Evolutionary conservation across 2,888 invertebrate genomes (phyloP).

Genomic region (Drosophila mayaguana): DNA sequence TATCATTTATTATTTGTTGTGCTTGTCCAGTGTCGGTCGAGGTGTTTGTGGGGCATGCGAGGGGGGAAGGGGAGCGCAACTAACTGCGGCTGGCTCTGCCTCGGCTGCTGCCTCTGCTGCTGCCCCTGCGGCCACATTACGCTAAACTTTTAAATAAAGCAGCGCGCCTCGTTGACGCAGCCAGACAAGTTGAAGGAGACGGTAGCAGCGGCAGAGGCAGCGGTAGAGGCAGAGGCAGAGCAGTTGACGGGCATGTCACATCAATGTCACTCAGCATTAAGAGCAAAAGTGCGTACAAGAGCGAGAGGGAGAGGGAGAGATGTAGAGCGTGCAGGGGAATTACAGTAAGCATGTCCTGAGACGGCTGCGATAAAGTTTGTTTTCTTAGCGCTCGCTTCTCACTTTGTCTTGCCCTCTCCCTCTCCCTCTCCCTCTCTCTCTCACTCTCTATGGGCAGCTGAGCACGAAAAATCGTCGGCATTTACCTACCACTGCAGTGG

Average conservation of each 20-base stretch:
- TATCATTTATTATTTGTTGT: slow-evolving; percentile 75
- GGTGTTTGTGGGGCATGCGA: slow-evolving; percentile 43
- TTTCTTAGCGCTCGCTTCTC: slow-evolving; percentile 33
- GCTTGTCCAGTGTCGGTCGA: slow-evolving; percentile 52
- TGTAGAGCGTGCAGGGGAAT: not conserved
- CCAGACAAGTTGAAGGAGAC: slow-evolving; percentile 12
- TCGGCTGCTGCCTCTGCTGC: not conserved
- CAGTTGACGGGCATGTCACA: slow-evolving; percentile 77
- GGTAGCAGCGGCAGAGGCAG: not conserved
- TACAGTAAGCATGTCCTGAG: slow-evolving; percentile 65
- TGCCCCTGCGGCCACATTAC: slow-evolving; percentile 59
- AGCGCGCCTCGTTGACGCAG: slow-evolving; percentile 39
- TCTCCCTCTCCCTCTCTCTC: too few relatives aligned
- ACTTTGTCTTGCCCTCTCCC: slow-evolving; percentile 10
- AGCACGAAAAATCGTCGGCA: slow-evolving; percentile 62
- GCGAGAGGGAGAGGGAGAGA: not conserved
- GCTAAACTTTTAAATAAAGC: slow-evolving; percentile 76
- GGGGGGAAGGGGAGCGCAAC: slow-evolving; percentile 30
- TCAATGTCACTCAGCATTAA: slow-evolving; percentile 82
- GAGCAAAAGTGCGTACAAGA: slow-evolving; percentile 36
- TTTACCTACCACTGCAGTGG: slow-evolving; percentile 26
- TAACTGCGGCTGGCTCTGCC: too few relatives aligned
- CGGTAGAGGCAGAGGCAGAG: slow-evolving; percentile 11
- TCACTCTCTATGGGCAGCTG: slow-evolving; percentile 48
- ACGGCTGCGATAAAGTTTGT: slow-evolving; percentile 69